phyloP scores from a whole-genome alignment of 2,113 vertebrate genomes.

The Oplegnathus fasciatus region DNA sequence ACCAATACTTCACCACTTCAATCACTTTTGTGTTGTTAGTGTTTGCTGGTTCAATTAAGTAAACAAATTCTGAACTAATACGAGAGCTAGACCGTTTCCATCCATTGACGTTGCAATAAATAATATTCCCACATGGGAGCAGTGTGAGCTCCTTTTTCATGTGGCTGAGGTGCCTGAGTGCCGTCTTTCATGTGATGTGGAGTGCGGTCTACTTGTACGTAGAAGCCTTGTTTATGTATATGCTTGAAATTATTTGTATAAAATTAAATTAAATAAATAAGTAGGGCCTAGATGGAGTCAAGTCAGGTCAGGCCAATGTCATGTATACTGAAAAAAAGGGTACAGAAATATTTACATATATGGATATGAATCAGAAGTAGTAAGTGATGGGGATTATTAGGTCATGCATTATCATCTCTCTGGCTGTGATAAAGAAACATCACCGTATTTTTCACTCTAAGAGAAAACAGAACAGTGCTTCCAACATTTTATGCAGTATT shows the following conservation, averaged over 20 bases:
- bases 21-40: neutral
- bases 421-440: neutral
- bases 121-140: neutral
- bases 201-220: neutral
- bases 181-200: neutral
- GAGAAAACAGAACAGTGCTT: neutral
- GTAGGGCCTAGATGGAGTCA: neutral
- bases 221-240: neutral
- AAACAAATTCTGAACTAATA: no score
- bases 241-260: neutral
- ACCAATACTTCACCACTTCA: no score
- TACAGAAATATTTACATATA: no score
- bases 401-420: no score
- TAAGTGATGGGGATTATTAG: no score
- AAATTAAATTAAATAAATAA: neutral
- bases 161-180: neutral
- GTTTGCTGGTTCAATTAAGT: neutral
- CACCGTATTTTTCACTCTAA: neutral
- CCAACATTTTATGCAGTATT: neutral
- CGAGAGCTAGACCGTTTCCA: neutral
- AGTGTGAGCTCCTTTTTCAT: neutral
- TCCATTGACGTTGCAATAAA: neutral
- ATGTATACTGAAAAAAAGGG: no score
- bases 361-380: no score
- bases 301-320: neutral